These are phyloP conservation scores for Aricia artaxerxes DNA, from an alignment of 2,888 invertebrate genomes.

Conservation along the genomic window DNA sequence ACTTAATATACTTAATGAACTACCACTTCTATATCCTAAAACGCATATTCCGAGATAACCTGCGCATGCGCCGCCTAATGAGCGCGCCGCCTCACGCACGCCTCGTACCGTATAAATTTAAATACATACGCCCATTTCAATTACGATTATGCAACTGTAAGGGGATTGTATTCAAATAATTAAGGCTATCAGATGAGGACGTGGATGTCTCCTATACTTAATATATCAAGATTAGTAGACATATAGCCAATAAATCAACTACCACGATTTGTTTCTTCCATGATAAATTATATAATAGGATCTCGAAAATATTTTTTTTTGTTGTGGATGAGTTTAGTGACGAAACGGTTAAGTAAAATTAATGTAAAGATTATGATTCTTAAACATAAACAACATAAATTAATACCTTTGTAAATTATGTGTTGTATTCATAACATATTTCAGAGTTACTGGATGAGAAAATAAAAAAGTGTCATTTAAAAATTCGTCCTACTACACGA, in stretches of 20 bases:
- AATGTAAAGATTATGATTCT: not conserved
- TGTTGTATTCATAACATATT: not conserved
- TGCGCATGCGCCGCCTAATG: slow-evolving; percentile 71
- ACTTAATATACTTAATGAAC: not conserved
- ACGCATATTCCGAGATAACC: slow-evolving; percentile 61
- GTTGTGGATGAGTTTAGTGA: not conserved
- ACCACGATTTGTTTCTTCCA: slow-evolving; percentile 10
- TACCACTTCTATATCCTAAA: slow-evolving; percentile 59
- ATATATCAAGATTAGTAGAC: slow-evolving; percentile 38
- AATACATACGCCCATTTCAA: slow-evolving; percentile 64
- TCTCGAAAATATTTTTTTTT: not conserved
- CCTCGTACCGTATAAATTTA: slow-evolving; percentile 62
- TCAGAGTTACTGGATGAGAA: not conserved
- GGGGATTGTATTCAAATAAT: slow-evolving; percentile 35
- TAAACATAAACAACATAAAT: not conserved
- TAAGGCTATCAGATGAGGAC: slow-evolving; percentile 43
- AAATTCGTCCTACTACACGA: not conserved
- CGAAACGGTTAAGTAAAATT: not conserved
- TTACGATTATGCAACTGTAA: slow-evolving; percentile 48
- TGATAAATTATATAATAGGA: not conserved
- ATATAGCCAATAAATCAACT: slow-evolving; percentile 18
- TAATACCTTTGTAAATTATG: not conserved
- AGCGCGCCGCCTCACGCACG: slow-evolving; percentile 67
- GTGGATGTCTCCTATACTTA: slow-evolving; percentile 43
- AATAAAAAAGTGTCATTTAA: not conserved